Evolutionary conservation across 2,888 invertebrate genomes (phyloP).

Genomic region (Priocnemis perturbator): DNA sequence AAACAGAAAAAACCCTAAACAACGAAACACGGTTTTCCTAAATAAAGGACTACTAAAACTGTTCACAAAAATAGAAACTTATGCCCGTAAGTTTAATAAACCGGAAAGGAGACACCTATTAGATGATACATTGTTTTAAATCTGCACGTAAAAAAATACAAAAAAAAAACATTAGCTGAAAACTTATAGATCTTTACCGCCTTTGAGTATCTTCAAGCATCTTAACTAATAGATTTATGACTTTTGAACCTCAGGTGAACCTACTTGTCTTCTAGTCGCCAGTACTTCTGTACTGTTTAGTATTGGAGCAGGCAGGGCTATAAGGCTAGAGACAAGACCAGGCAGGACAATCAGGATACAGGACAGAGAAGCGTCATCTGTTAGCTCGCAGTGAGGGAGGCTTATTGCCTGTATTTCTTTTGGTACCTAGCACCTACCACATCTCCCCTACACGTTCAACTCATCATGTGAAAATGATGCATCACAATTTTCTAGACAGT

Average conservation of each 20-base stretch:
- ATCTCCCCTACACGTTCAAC: conserved; percentile 56
- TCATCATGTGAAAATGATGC: conserved; percentile 49
- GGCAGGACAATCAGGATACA: conserved; percentile 72
- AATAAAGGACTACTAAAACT: too few species aligned
- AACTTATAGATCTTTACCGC: conserved; percentile 49
- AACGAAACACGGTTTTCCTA: too few species aligned
- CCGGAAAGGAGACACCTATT: too few species aligned
- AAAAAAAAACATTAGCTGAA: conserved; percentile 35
- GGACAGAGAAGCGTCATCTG: conserved; percentile 69
- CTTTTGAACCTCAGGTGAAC: conserved; percentile 75
- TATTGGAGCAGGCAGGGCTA: conserved; percentile 75
- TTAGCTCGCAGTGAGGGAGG: conserved; percentile 71
- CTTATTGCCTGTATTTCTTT: conserved; percentile 62
- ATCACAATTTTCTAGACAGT: conserved; percentile 52
- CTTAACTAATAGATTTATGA: conserved; percentile 71
- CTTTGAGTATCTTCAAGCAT: conserved; percentile 57
- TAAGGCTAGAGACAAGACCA: conserved; percentile 69
- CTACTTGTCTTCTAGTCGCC: conserved; percentile 75
- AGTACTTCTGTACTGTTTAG: conserved; percentile 74
- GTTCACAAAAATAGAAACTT: too few species aligned
- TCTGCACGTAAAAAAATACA: conserved; percentile 24
- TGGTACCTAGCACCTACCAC: conserved; percentile 59
- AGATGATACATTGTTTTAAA: conserved; percentile 16
- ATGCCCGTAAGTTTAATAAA: too few species aligned
- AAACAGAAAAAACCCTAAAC: too few species aligned